These are phyloP conservation scores for Oryzias melastigma DNA, from an alignment of 2,113 vertebrate genomes.

Conservation along the genomic window DNA sequence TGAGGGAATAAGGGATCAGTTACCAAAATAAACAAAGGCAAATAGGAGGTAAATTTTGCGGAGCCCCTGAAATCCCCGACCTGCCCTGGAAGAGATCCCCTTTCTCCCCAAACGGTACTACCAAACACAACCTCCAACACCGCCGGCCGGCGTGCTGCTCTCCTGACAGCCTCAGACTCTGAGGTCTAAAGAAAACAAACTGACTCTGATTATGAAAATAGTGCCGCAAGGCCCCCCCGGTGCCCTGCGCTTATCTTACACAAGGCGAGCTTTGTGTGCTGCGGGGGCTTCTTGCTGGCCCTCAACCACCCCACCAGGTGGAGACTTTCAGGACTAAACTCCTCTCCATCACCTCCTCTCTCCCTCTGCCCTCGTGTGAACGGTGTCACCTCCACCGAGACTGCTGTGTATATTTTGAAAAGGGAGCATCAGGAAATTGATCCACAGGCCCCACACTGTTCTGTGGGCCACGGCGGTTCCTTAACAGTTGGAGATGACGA, in stretches of 20 bases:
- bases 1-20: slow-evolving; percentile 27
- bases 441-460: slow-evolving; percentile 66
- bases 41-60: slow-evolving; percentile 53
- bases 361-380: slow-evolving; percentile 42
- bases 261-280: slow-evolving; percentile 77
- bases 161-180: slow-evolving; percentile 61
- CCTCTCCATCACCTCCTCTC: slow-evolving; percentile 45
- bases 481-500: slow-evolving; percentile 63
- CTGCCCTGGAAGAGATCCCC: slow-evolving; percentile 54
- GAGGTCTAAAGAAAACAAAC: slow-evolving; percentile 80
- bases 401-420: slow-evolving; percentile 74
- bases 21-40: slow-evolving; percentile 59
- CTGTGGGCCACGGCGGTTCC: slow-evolving; percentile 66
- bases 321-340: slow-evolving; percentile 63
- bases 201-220: slow-evolving; percentile 78
- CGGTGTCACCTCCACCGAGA: slow-evolving; percentile 45
- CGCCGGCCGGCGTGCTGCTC: slow-evolving; percentile 61
- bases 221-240: slow-evolving; percentile 66
- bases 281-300: slow-evolving; percentile 56
- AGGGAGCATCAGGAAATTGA: slow-evolving; percentile 76
- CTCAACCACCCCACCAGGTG: slow-evolving; percentile 68
- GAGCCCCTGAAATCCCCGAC: slow-evolving; percentile 44
- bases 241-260: slow-evolving; percentile 74
- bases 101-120: slow-evolving; percentile 29
- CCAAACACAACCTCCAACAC: slow-evolving; percentile 50